Evolutionary conservation across 2,113 vertebrate genomes (phyloP).

Genomic region (Calyptommatus sinebrachiatus): DNA sequence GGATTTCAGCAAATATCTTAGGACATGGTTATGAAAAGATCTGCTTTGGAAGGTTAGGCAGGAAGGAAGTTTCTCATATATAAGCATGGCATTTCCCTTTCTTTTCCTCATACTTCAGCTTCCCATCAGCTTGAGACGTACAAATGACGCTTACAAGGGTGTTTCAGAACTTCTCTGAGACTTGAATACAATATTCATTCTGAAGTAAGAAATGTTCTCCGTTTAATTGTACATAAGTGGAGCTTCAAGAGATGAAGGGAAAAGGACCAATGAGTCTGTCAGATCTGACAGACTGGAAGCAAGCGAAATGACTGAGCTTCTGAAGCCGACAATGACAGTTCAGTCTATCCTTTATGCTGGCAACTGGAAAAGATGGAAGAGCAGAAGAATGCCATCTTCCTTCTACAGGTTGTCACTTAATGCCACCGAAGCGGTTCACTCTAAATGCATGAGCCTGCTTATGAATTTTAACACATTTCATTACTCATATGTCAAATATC

Average conservation of each 20-base stretch:
- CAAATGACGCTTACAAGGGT: not conserved
- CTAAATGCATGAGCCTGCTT: slow-evolving; percentile 18
- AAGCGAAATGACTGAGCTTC: not conserved
- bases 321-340: not conserved
- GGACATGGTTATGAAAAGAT: no score
- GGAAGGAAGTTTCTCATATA: no score
- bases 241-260: slow-evolving; percentile 2
- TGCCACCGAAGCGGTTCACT: slow-evolving; percentile 4
- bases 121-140: not conserved
- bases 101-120: not conserved
- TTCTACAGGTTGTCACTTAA: not conserved
- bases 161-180: not conserved
- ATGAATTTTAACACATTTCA: slow-evolving; percentile 26
- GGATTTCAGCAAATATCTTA: no score
- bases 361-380: not conserved
- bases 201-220: not conserved
- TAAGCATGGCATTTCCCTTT: no score
- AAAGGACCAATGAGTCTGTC: not conserved
- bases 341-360: not conserved
- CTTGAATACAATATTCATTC: not conserved
- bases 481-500: slow-evolving; percentile 23
- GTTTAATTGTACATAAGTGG: not conserved
- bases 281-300: not conserved
- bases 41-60: no score
- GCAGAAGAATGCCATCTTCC: not conserved